These are phyloP conservation scores for Intellagama lesueurii DNA, from an alignment of 2,797 vertebrate species.

Conservation along the genomic window DNA sequence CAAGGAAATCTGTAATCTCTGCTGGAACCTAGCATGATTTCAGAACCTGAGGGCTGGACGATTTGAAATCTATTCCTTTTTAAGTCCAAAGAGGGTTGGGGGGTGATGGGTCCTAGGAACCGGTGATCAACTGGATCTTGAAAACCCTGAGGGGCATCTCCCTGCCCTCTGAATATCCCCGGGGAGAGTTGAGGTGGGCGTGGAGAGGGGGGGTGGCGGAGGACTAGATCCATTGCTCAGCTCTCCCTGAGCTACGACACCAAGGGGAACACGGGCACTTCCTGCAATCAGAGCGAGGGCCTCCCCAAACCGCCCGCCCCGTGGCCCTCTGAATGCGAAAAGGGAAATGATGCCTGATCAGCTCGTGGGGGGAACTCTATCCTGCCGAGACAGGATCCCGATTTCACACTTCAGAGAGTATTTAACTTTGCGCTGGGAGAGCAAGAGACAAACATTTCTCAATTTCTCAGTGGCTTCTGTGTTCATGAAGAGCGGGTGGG, in stretches of 20 bases:
- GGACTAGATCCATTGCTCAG: background rate
- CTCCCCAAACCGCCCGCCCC: background rate
- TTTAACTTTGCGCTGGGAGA: conserved; percentile 23
- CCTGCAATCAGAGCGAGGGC: background rate
- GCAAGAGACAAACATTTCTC: conserved; percentile 1
- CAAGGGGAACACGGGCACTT: background rate
- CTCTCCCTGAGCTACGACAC: background rate
- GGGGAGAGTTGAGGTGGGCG: background rate
- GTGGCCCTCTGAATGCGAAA: background rate
- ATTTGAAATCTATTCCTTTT: no score
- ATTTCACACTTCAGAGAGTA: conserved; percentile 57
- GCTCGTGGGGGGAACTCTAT: background rate
- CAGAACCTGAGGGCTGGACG: background rate
- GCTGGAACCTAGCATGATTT: background rate
- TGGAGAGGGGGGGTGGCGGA: no score
- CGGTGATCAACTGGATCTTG: background rate
- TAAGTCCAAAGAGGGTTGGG: no score
- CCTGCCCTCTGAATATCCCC: background rate
- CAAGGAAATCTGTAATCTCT: background rate
- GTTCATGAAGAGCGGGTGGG: background rate
- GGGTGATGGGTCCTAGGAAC: background rate
- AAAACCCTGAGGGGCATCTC: background rate
- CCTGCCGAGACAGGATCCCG: conserved; percentile 22
- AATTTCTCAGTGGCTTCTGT: background rate
- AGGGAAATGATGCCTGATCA: background rate